These are phyloP conservation scores for Aspidoscelis tigris DNA, from an alignment of 2,113 vertebrate genomes.

Conservation along the genomic window DNA sequence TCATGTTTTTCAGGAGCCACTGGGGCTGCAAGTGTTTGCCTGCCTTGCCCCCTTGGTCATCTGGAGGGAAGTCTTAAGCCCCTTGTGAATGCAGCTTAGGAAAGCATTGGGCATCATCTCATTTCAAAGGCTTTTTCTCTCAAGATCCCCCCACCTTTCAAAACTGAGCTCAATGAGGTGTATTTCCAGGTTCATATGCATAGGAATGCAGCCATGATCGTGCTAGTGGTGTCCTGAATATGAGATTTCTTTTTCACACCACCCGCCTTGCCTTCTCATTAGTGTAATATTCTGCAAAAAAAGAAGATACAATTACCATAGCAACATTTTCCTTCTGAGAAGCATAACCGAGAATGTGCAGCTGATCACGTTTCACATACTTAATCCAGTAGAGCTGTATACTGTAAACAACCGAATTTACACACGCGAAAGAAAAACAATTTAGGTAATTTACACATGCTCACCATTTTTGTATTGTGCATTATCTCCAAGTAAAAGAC, in stretches of 20 bases:
- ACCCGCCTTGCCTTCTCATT: constrained; percentile 44
- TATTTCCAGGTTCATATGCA: background rate
- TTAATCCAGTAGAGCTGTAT: constrained; percentile 54
- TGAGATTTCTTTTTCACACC: constrained; percentile 25
- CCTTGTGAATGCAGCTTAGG: no score
- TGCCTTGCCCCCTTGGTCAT: no score
- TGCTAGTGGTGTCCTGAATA: background rate
- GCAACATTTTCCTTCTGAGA: constrained; percentile 54
- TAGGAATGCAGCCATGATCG: background rate
- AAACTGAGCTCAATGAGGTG: no score
- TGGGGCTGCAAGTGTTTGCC: no score
- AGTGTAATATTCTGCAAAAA: constrained; percentile 65
- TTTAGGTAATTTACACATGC: constrained; percentile 58
- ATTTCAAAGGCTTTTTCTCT: background rate
- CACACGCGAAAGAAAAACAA: constrained; percentile 46
- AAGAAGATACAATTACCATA: constrained; percentile 60
- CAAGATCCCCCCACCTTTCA: background rate
- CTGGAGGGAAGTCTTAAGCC: no score
- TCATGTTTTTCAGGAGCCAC: no score
- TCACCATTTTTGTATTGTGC: constrained; percentile 49
- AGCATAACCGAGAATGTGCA: constrained; percentile 55
- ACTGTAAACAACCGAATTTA: constrained; percentile 54
- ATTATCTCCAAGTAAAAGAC: constrained; percentile 54
- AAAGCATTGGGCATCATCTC: background rate
- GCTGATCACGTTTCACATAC: constrained; percentile 45